These are phyloP conservation scores for Pyrrhosoma nymphula DNA, from an alignment of 2,888 invertebrate genomes.

Conservation along the genomic window DNA sequence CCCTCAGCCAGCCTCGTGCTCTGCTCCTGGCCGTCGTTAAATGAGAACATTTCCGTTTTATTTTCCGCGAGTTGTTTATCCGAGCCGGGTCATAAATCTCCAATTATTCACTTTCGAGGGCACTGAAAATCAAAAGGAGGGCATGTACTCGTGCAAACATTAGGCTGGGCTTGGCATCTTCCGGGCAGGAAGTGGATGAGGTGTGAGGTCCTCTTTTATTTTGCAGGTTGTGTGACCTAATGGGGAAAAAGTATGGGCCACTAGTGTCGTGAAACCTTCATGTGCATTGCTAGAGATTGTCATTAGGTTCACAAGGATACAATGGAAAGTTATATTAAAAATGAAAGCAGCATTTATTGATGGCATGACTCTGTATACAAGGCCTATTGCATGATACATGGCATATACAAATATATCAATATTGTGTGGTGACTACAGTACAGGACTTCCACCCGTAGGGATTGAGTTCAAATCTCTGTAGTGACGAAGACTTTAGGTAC, in stretches of 20 bases:
- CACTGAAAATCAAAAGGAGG: background rate
- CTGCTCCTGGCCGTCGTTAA: background rate
- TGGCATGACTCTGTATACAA: too few species aligned
- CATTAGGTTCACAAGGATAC: background rate
- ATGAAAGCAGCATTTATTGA: too few species aligned
- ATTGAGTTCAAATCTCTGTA: too few species aligned
- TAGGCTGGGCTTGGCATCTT: background rate
- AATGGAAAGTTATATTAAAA: background rate
- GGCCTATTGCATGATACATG: too few species aligned
- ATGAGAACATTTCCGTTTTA: conserved; percentile 22
- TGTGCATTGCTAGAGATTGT: background rate
- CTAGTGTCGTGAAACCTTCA: background rate
- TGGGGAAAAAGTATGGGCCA: background rate
- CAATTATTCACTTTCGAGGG: conserved; percentile 4
- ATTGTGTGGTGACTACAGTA: too few species aligned
- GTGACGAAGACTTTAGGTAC: too few species aligned
- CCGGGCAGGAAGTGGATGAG: background rate
- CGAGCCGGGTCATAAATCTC: background rate
- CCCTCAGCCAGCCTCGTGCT: background rate
- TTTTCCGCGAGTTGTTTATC: conserved; percentile 17
- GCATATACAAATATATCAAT: too few species aligned
- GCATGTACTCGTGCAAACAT: background rate
- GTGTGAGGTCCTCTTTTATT: background rate
- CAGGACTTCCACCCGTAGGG: too few species aligned
- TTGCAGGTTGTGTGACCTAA: background rate